Evolutionary conservation across 2,113 vertebrate genomes (phyloP).

Genomic region (Scopus umbretta): DNA sequence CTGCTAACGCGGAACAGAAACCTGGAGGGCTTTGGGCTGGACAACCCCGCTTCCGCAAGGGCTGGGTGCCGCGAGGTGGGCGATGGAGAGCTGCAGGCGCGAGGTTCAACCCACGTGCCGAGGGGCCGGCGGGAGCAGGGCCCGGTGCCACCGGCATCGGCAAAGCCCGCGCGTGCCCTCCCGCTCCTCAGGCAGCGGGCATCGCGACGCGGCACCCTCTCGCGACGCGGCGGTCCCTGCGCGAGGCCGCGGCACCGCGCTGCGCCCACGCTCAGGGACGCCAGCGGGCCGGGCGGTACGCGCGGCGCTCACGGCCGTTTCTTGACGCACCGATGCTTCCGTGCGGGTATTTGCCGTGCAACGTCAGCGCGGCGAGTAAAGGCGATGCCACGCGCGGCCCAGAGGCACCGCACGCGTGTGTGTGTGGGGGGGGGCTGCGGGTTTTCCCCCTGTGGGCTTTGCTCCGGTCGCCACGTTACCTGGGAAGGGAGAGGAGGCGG

Average conservation of each 20-base stretch:
- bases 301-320: background rate
- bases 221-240: background rate
- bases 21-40: background rate
- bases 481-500: background rate
- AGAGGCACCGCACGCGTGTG: background rate
- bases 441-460: background rate
- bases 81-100: too few species aligned
- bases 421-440: too few species aligned
- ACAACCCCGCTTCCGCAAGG: fast-evolving
- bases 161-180: background rate
- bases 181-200: background rate
- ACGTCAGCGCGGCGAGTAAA: background rate
- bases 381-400: background rate
- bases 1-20: too few species aligned
- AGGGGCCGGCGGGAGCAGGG: too few species aligned
- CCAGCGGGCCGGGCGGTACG: background rate
- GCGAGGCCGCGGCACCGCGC: background rate
- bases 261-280: background rate
- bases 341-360: fast-evolving
- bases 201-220: background rate
- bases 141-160: background rate
- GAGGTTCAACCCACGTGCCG: background rate
- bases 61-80: too few species aligned
- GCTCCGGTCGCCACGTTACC: background rate
- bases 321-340: background rate